phyloP scores from a whole-genome alignment of 2,113 vertebrate genomes.

The Gallinago media region DNA sequence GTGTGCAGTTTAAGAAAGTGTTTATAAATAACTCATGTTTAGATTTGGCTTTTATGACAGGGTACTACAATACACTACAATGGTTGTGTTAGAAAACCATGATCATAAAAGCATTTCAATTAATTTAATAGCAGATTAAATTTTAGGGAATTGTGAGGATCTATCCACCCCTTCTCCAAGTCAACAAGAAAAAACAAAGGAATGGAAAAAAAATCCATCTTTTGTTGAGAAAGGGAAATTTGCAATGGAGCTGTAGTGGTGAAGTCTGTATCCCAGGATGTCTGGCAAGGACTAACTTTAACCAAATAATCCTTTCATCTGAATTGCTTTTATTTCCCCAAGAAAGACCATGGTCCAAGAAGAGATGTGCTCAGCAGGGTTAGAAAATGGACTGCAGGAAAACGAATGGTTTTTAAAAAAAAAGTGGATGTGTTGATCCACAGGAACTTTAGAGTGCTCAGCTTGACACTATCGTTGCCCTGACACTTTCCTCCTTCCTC shows the following conservation, averaged over 20 bases:
- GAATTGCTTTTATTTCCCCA: not conserved
- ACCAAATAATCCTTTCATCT: not conserved
- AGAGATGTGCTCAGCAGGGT: not conserved
- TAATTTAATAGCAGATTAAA: not conserved
- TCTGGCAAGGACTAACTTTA: not conserved
- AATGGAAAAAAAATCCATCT: not conserved
- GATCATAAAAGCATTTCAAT: not conserved
- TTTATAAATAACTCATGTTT: not conserved
- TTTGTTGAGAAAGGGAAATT: not conserved
- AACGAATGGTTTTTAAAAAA: rapidly evolving
- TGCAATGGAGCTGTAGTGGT: not conserved
- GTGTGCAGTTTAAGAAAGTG: not conserved
- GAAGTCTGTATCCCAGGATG: not conserved
- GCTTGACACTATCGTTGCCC: not conserved
- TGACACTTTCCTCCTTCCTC: not conserved
- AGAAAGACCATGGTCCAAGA: not conserved
- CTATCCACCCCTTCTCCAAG: not conserved
- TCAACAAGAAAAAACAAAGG: not conserved
- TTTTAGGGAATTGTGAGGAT: not conserved
- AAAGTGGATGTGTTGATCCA: not conserved
- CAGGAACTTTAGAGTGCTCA: not conserved
- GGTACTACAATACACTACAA: not conserved
- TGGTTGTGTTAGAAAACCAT: not conserved
- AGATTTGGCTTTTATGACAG: not conserved
- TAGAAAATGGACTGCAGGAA: not conserved